A percentile compares a stretch with the other conserved stretches of the same genome.
phyloP scores from a whole-genome alignment of 2,888 invertebrate species.

The Lasioglossum vierecki region DNA sequence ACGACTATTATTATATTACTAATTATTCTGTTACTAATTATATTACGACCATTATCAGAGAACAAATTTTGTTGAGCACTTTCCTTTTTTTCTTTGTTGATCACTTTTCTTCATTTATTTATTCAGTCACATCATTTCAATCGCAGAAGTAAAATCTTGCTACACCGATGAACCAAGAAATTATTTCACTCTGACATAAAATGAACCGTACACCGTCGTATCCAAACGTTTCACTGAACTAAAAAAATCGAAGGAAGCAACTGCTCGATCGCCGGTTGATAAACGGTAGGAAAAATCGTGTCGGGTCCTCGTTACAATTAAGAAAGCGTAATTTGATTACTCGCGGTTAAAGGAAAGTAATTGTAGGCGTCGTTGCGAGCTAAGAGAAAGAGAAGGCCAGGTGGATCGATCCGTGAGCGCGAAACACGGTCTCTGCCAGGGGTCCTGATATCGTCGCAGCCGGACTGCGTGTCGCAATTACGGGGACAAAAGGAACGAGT shows the following conservation, averaged over 20 bases:
- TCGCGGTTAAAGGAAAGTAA: background rate
- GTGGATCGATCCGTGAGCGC: slow-evolving; percentile 1
- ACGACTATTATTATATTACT: too few relatives aligned
- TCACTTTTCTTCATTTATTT: too few relatives aligned
- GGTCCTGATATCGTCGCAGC: background rate
- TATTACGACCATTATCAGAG: too few relatives aligned
- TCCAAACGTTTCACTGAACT: background rate
- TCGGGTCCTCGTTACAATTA: background rate
- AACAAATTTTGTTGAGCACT: background rate
- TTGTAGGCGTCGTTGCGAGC: background rate
- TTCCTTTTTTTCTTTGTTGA: background rate
- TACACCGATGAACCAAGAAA: too few relatives aligned
- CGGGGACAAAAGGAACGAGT: slow-evolving; percentile 29
- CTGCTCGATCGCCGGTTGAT: background rate
- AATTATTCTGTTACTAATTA: too few relatives aligned
- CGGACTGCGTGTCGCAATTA: slow-evolving; percentile 43
- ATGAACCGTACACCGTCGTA: background rate
- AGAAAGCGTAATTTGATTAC: background rate
- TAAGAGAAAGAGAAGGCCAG: background rate
- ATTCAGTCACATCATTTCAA: too few relatives aligned
- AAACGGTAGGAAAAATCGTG: background rate
- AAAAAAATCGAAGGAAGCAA: background rate
- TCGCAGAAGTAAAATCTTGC: too few relatives aligned
- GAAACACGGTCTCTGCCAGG: background rate
- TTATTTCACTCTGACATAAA: too few relatives aligned